phyloP scores from a whole-genome alignment of 2,888 invertebrate species.

The Sarcophaga carnaria region DNA sequence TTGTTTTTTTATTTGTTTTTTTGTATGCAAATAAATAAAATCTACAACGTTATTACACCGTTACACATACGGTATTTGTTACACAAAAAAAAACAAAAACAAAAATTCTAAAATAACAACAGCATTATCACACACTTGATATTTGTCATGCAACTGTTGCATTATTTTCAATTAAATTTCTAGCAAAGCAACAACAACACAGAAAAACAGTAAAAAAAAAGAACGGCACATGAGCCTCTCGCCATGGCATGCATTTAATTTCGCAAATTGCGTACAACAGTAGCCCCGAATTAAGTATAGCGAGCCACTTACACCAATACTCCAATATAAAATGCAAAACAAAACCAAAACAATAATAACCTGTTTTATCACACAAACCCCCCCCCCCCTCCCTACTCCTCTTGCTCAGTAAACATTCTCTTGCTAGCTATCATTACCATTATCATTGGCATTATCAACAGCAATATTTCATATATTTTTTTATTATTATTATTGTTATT shows the following conservation, averaged over 20 bases:
- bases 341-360: too few relatives aligned
- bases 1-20: too few relatives aligned
- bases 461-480: not conserved
- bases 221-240: not conserved
- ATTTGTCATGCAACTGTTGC: constrained; percentile 41
- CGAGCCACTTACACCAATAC: not conserved
- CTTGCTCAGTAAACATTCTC: too few relatives aligned
- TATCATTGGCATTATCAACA: not conserved
- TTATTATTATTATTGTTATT: too few relatives aligned
- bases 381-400: too few relatives aligned
- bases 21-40: constrained; percentile 19
- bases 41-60: not conserved
- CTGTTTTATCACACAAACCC: too few relatives aligned
- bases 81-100: not conserved
- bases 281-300: not conserved
- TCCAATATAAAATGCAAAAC: too few relatives aligned
- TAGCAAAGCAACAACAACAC: not conserved
- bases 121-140: constrained; percentile 5
- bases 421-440: not conserved
- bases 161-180: constrained; percentile 50
- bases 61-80: constrained; percentile 24
- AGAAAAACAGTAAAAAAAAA: not conserved
- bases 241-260: constrained; percentile 75
- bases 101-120: not conserved
- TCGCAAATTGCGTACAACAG: constrained; percentile 75